phyloP scores from a whole-genome alignment of 2,888 invertebrate species.

The Koerneria pararmatus region DNA sequence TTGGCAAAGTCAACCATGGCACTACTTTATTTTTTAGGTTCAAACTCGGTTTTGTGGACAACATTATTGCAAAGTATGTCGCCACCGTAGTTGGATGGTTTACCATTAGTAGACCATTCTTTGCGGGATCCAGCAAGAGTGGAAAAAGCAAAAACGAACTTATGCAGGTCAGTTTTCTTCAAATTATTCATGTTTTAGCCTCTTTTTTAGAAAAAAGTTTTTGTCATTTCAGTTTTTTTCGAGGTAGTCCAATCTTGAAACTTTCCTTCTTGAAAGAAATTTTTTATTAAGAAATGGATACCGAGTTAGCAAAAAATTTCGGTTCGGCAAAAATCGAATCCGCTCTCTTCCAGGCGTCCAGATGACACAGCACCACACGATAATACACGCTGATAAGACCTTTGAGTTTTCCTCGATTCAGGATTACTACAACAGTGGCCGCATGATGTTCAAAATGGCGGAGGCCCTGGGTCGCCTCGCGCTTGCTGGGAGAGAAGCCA shows the following conservation, averaged over 20 bases:
- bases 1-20: not conserved
- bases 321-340: too few relatives aligned
- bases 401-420: slow-evolving; percentile 58
- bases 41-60: slow-evolving; percentile 86
- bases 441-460: slow-evolving; percentile 91
- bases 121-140: slow-evolving; percentile 74
- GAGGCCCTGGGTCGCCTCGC: slow-evolving; percentile 79
- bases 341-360: too few relatives aligned
- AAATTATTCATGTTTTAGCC: slow-evolving; percentile 3
- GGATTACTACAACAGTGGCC: slow-evolving; percentile 92
- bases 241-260: too few relatives aligned
- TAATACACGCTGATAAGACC: slow-evolving; percentile 1
- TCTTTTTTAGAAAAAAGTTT: not conserved
- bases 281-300: too few relatives aligned
- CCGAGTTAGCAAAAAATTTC: too few relatives aligned
- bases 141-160: slow-evolving; percentile 76
- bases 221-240: not conserved
- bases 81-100: slow-evolving; percentile 94
- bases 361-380: too few relatives aligned
- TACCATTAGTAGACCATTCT: slow-evolving; percentile 82
- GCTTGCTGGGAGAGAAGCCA: slow-evolving; percentile 77
- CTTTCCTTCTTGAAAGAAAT: too few relatives aligned
- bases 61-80: slow-evolving; percentile 90
- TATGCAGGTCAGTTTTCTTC: slow-evolving; percentile 74
- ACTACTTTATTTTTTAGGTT: slow-evolving; percentile 45